These are phyloP conservation scores for Conger conger DNA, from an alignment of 2,113 vertebrate genomes.

Conservation along the genomic window DNA sequence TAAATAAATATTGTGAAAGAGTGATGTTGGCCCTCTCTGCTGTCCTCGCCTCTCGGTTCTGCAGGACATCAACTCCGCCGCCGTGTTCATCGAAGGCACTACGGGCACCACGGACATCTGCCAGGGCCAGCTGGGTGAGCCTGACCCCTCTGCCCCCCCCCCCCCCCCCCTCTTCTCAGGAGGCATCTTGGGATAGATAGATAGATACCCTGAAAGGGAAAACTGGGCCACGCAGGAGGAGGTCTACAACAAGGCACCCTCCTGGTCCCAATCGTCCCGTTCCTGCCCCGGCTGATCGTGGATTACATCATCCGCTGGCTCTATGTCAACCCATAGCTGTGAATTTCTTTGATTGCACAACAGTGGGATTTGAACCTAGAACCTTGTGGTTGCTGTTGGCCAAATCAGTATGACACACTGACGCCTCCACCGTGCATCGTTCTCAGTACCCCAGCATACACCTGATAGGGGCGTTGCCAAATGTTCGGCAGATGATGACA, in stretches of 20 bases:
- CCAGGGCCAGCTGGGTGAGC: conserved; percentile 77
- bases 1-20: neutral
- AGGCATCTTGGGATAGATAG: neutral
- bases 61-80: conserved; percentile 66
- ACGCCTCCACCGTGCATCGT: no score
- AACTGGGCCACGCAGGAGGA: neutral
- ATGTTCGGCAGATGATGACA: neutral
- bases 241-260: neutral
- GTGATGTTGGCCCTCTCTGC: neutral
- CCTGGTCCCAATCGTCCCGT: conserved; percentile 9
- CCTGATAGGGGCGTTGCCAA: no score
- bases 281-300: neutral
- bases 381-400: neutral
- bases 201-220: neutral
- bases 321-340: neutral
- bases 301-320: neutral
- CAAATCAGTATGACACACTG: neutral
- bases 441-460: neutral
- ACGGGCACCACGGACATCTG: conserved; percentile 75
- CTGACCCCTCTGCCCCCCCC: neutral
- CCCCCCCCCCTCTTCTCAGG: neutral
- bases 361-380: neutral
- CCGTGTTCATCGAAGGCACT: conserved; percentile 70
- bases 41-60: conserved; percentile 19
- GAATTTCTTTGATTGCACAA: neutral